A percentile compares a stretch with the other conserved stretches of the same genome.
These are phyloP conservation scores for Caenorhabditis brenneri DNA, from an alignment of 1,140 invertebrate species.

Conservation along the genomic window DNA sequence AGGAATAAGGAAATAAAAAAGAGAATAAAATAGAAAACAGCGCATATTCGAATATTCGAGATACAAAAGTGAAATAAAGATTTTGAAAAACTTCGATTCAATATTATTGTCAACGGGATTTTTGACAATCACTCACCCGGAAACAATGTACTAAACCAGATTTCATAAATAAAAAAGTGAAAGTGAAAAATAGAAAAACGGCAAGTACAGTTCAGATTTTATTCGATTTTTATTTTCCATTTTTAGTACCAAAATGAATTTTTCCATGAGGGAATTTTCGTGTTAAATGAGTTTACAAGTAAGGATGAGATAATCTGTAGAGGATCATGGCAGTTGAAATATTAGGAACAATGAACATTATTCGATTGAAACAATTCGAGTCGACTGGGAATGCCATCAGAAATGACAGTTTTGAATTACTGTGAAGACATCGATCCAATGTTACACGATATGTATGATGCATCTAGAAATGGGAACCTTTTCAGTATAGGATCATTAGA, in stretches of 20 bases:
- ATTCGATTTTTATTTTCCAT: slow-evolving; percentile 17
- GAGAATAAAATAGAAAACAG: neutral
- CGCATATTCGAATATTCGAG: neutral
- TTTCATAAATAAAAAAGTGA: neutral
- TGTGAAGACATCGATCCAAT: neutral
- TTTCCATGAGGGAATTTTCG: neutral
- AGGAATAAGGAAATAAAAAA: neutral
- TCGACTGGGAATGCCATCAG: slow-evolving; percentile 10
- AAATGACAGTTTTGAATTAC: slow-evolving; percentile 14
- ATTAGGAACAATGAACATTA: slow-evolving; percentile 19
- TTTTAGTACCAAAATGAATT: slow-evolving; percentile 15
- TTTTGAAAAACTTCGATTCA: neutral
- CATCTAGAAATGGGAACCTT: neutral
- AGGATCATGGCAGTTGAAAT: slow-evolving; percentile 29
- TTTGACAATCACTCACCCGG: neutral
- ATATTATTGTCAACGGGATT: neutral
- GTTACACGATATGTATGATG: slow-evolving; percentile 28
- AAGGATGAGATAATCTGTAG: slow-evolving; percentile 37
- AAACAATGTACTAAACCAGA: slow-evolving; percentile 15
- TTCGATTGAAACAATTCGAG: slow-evolving; percentile 36
- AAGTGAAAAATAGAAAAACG: neutral
- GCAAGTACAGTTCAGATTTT: neutral
- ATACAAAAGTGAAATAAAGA: neutral
- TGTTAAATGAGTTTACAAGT: neutral
- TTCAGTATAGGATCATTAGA: neutral